Evolutionary conservation across 2,797 vertebrate species (phyloP).

Genomic region (Ataeniobius toweri): DNA sequence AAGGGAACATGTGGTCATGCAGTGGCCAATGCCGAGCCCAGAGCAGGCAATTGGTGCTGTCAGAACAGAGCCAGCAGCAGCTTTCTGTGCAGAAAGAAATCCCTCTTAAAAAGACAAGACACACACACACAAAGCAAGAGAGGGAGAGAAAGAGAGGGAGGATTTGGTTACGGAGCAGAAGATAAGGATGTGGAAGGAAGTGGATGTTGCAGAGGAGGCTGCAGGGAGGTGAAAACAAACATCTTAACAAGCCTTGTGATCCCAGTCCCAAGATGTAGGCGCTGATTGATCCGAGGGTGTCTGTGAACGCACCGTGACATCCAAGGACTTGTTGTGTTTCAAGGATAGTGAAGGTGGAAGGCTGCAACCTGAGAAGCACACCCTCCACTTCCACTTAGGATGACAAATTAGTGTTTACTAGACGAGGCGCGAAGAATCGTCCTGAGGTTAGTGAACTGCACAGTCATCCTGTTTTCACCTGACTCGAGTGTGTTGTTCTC

Average conservation of each 20-base stretch:
- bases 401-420: conserved; percentile 76
- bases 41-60: conserved; percentile 58
- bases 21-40: conserved; percentile 74
- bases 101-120: conserved; percentile 48
- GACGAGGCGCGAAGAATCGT: conserved; percentile 66
- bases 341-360: conserved; percentile 77
- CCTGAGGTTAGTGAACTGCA: conserved; percentile 72
- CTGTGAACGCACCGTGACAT: conserved; percentile 44
- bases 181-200: conserved; percentile 57
- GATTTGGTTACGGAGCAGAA: conserved; percentile 52
- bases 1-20: conserved; percentile 76
- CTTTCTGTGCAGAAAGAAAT: conserved; percentile 65
- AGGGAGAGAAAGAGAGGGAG: conserved; percentile 24
- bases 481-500: conserved; percentile 17
- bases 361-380: conserved; percentile 66
- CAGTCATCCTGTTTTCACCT: conserved; percentile 64
- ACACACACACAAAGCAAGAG: conserved; percentile 31
- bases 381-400: conserved; percentile 57
- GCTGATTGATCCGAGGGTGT: conserved; percentile 40
- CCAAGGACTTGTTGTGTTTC: conserved; percentile 63
- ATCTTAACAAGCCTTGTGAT: conserved; percentile 37
- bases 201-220: conserved; percentile 57
- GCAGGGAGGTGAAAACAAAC: conserved; percentile 56
- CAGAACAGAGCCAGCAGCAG: conserved; percentile 37
- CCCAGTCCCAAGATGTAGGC: conserved; percentile 65